Base-by-base conservation (phyloP, 2,113 vertebrate species). In the Myxocyprinus asiaticus region DNA sequence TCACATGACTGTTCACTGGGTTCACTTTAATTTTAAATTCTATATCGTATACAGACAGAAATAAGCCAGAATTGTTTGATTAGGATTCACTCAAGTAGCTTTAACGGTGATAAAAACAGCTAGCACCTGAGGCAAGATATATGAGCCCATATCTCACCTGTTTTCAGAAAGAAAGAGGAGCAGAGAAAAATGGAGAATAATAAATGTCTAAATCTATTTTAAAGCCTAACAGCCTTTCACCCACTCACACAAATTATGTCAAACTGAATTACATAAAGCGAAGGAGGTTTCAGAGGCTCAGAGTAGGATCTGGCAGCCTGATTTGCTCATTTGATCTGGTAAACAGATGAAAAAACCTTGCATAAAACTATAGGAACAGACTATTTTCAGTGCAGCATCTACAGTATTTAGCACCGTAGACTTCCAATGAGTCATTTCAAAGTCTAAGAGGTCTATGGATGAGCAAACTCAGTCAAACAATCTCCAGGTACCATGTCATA, bases 261-360 rank as follows among this genome's bases (percentile, higher is more conserved):
- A 82, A 69, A 59, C 68, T 47, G 66, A 81, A 81, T 81, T 81
- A 81, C 58, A 78, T 80, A 81, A 81, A 78, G 70, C 33, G 45
- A 74, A 10, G 67, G 70, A 75, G 61, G 78, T 48, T 72, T 81
- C 59, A 77, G 61, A 76, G 55, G 53, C 71, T 17, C 45, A 72
- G 79, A 67, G 66, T 73, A 76, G 67, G 45, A 44, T 67, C 70
- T 76, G 66, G 71, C 82, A 51, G 70, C 76, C 66, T 63, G 33
- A 79, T 76, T 81, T 67, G 77, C 71, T 81, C 76, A 79, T 79
- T 84, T 84, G 76, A 83, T 79, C 48, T 81, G 73, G 64, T 84
- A 84, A 82, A 80, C 75, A 84, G 75, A 76, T 81, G 70, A 81
- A 85, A 44, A 55, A 73, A 42, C 70, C 55, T 81, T 71, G 84